Percentiles rank a stretch among this genome's conserved stretches.
Conservation (phyloP, 2,113 vertebrate species). For the Ageneiosus marmoratus region DNA sequence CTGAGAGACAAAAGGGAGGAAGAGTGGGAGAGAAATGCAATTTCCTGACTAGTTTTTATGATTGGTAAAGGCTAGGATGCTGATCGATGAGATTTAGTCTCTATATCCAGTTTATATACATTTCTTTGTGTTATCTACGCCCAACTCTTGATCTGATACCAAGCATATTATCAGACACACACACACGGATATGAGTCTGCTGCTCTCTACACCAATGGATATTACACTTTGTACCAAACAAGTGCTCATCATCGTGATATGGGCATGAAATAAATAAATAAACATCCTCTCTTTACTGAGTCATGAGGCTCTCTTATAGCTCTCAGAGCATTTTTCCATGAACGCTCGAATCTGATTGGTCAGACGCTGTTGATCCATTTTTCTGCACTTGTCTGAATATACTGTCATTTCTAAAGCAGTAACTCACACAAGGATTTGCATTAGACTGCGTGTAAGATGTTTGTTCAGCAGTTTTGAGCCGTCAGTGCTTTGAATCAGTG, state of each 20-base stretch:
- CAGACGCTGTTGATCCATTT: not conserved
- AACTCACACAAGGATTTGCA: not conserved
- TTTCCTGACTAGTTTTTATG: conserved; percentile 59
- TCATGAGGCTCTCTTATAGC: not conserved
- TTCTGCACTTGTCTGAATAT: not conserved
- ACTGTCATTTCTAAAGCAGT: not conserved
- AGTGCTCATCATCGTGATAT: not conserved
- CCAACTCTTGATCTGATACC: conserved; percentile 39
- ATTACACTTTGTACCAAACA: conserved; percentile 50
- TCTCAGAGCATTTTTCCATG: not conserved
- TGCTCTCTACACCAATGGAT: conserved; percentile 44
- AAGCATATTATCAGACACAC: conserved; percentile 55
- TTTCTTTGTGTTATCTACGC: conserved; percentile 51
- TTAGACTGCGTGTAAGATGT: no score
- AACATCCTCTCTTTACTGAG: not conserved
- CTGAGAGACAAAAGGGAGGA: not conserved
- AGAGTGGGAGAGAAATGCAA: conserved; percentile 52
- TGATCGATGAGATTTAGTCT: not conserved
- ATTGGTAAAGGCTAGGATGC: conserved; percentile 39
- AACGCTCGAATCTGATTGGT: not conserved
- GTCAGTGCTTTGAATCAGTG: not conserved
- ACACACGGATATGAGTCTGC: conserved; percentile 58
- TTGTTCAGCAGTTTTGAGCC: no score
- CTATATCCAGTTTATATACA: not conserved
- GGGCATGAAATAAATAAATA: not conserved